Evolutionary conservation across 2,113 vertebrate species (phyloP).

Genomic region (Caranx ignobilis): DNA sequence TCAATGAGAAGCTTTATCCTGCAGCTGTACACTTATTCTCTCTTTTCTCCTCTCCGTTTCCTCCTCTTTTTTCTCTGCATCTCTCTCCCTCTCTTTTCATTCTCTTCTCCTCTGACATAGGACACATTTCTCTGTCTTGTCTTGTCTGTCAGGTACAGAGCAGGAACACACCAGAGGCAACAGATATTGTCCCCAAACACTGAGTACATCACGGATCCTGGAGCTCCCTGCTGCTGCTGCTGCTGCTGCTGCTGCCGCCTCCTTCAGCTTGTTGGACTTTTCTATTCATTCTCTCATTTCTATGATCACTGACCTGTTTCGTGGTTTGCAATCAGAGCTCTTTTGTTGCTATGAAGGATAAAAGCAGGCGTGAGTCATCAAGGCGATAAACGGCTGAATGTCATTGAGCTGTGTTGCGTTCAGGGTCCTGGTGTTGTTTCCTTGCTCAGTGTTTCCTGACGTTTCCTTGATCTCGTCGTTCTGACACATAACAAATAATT

Average conservation of each 20-base stretch:
- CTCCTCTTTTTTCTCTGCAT: conserved; percentile 38
- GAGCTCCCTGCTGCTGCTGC: no score
- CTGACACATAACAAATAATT: no score
- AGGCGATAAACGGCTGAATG: background rate
- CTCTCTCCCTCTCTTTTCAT: conserved; percentile 6
- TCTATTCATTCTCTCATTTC: background rate
- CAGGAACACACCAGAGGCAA: conserved; percentile 25
- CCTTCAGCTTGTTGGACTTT: background rate
- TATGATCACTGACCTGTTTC: conserved; percentile 1
- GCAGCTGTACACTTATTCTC: conserved; percentile 68
- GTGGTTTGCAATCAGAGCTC: background rate
- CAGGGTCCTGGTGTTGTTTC: background rate
- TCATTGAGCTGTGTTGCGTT: background rate
- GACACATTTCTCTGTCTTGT: background rate
- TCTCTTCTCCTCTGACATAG: background rate
- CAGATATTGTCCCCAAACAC: conserved; percentile 5
- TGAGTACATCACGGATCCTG: background rate
- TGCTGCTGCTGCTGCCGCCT: no score
- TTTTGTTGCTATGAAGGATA: no score
- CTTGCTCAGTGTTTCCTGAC: background rate
- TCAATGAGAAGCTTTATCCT: conserved; percentile 50
- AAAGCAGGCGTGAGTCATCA: background rate
- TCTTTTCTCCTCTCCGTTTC: conserved; percentile 11
- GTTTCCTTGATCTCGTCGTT: no score
- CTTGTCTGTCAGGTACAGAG: conserved; percentile 14